Conservation (phyloP, 2,888 invertebrate genomes). For the Lasioglossum marginatum region DNA sequence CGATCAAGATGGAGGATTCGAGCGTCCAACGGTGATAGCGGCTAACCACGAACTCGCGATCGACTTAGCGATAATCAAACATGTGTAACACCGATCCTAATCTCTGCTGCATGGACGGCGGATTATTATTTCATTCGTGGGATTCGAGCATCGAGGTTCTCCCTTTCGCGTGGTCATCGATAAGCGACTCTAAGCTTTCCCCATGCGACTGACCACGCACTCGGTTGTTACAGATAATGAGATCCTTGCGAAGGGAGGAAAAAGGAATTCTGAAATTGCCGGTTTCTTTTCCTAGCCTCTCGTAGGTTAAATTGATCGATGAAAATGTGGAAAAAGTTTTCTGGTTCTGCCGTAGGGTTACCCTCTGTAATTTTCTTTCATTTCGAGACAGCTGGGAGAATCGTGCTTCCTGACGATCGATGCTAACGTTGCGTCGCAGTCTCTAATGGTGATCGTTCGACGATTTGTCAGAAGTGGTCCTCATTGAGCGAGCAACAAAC, state of each 20-base stretch:
- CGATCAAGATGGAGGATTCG: conserved; percentile 23
- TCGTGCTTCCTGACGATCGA: conserved; percentile 42
- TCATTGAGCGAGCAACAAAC: conserved; percentile 5
- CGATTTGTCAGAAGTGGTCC: conserved; percentile 31
- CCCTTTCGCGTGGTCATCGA: neutral
- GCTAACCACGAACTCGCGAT: neutral
- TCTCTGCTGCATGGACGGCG: neutral
- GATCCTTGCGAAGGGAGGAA: conserved; percentile 28
- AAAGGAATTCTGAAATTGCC: conserved; percentile 37
- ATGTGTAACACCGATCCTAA: conserved; percentile 2
- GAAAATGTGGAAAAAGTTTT: conserved; percentile 41
- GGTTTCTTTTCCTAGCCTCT: conserved; percentile 3
- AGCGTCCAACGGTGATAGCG: neutral
- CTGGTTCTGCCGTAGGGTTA: neutral
- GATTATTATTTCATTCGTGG: neutral
- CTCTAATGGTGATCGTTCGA: conserved; percentile 32
- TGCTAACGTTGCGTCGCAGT: conserved; percentile 28
- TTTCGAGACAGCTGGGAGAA: conserved; percentile 34
- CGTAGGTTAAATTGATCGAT: conserved; percentile 37
- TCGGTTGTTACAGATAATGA: conserved; percentile 25
- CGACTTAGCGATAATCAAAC: neutral
- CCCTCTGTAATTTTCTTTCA: conserved; percentile 48
- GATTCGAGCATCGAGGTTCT: neutral
- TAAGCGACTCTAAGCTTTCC: neutral
- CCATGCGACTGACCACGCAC: neutral